Evolutionary conservation across 2,113 vertebrate species (phyloP).

Genomic region (Strix uralensis): DNA sequence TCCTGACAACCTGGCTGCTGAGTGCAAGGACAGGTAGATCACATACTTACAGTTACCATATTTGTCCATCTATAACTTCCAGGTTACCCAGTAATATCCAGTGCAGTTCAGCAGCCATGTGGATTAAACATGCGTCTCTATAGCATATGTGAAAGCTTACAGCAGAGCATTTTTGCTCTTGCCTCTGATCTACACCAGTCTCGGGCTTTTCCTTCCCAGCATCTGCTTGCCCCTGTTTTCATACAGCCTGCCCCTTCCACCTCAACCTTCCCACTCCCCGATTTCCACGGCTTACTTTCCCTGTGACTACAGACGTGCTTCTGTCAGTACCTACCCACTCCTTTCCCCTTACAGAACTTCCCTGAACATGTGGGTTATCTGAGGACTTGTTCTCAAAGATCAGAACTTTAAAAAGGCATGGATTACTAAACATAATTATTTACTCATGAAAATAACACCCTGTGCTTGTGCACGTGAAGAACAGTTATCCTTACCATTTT

Average conservation of each 20-base stretch:
- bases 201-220: background rate
- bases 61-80: background rate
- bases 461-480: background rate
- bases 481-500: background rate
- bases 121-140: background rate
- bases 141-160: background rate
- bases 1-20: background rate
- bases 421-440: background rate
- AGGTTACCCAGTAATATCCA: background rate
- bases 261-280: background rate
- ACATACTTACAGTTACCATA: background rate
- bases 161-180: background rate
- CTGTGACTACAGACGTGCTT: background rate
- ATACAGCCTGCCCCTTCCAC: too few relatives aligned
- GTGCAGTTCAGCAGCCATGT: background rate
- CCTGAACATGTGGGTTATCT: background rate
- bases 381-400: background rate
- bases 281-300: fast-evolving
- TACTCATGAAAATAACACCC: background rate
- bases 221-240: background rate
- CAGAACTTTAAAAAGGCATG: background rate
- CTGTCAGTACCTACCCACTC: background rate
- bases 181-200: background rate
- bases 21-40: background rate
- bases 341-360: background rate